Evolutionary conservation across 2,113 vertebrate species (phyloP).

Genomic region (Tachysurus fulvidraco): DNA sequence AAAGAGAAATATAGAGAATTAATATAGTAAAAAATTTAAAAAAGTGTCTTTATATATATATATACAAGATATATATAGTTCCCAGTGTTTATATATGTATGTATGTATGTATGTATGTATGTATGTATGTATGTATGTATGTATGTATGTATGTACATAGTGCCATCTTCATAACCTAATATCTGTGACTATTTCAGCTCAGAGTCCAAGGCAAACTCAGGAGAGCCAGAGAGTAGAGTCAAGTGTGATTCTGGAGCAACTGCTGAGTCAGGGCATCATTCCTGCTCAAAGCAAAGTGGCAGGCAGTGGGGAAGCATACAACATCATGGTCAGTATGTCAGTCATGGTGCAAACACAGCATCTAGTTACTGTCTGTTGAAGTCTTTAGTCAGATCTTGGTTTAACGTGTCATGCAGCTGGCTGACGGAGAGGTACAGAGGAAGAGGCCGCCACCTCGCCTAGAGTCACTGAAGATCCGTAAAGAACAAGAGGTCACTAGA

Average conservation of each 20-base stretch:
- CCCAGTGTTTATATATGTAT: too few species aligned
- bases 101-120: too few species aligned
- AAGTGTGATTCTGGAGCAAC: conserved; percentile 82
- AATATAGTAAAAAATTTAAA: too few species aligned
- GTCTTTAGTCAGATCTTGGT: background rate
- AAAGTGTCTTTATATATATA: too few species aligned
- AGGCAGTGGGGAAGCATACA: conserved; percentile 68
- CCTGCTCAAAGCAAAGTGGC: conserved; percentile 62
- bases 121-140: too few species aligned
- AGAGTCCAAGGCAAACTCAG: conserved; percentile 49
- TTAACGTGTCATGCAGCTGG: conserved; percentile 59
- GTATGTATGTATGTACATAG: too few species aligned
- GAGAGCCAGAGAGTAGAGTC: conserved; percentile 69
- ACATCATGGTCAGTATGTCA: conserved; percentile 71
- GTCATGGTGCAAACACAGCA: background rate
- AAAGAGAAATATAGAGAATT: too few species aligned
- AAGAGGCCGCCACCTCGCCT: conserved; percentile 76
- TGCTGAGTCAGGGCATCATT: conserved; percentile 82
- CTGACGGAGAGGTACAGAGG: conserved; percentile 46
- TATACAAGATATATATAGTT: too few species aligned
- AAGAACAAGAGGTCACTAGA: conserved; percentile 61
- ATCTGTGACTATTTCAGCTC: conserved; percentile 36
- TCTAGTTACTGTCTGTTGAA: background rate
- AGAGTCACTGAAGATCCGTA: conserved; percentile 75
- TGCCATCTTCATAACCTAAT: background rate